phyloP scores from a whole-genome alignment of 2,113 vertebrate species.

The Sturnus vulgaris region DNA sequence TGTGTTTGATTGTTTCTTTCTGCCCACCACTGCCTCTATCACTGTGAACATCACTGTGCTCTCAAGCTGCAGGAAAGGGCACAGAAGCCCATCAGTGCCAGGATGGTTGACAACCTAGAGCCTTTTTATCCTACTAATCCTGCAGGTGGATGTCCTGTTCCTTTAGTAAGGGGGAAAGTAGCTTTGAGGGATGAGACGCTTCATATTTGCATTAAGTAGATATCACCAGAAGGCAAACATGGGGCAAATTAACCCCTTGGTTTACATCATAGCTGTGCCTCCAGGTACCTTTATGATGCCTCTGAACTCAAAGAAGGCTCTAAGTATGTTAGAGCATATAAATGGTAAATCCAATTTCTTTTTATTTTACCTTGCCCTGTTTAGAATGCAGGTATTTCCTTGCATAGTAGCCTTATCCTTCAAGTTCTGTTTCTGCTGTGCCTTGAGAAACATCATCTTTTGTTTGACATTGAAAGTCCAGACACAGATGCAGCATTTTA shows the following conservation, averaged over 20 bases:
- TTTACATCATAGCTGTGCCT: not conserved
- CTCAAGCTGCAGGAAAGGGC: not conserved
- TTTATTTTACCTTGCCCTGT: not conserved
- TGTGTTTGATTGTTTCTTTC: not conserved
- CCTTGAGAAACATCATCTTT: not conserved
- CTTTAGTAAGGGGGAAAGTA: not conserved
- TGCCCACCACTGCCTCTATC: not conserved
- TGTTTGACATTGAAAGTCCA: conserved; percentile 34
- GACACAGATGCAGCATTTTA: conserved; percentile 5
- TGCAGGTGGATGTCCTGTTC: not conserved
- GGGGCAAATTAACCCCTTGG: not conserved
- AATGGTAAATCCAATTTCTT: not conserved
- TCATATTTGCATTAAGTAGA: not conserved
- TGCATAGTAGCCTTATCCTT: not conserved
- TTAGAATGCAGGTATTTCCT: not conserved
- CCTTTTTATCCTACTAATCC: not conserved
- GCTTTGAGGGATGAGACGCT: not conserved
- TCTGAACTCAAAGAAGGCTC: not conserved
- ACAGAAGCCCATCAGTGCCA: not conserved
- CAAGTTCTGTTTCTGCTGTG: conserved; percentile 8
- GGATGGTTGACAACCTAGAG: not conserved
- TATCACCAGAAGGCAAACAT: not conserved
- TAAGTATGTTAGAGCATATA: not conserved
- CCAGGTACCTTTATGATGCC: not conserved
- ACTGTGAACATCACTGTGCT: not conserved